phyloP scores from a whole-genome alignment of 2,797 vertebrate genomes.

The Neosilurus hyrtlii region DNA sequence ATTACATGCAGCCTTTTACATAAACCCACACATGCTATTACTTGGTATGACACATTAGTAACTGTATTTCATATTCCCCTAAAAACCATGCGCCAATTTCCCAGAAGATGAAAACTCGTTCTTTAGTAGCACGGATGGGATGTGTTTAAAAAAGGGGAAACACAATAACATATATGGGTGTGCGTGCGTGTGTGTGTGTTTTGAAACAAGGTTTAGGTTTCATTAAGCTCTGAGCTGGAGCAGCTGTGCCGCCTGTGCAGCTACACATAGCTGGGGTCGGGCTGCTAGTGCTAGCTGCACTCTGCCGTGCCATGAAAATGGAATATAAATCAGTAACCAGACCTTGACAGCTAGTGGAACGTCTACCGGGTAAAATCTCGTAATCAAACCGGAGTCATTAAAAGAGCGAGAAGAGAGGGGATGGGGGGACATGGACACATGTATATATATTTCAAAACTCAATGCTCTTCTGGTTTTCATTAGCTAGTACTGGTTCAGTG shows the following conservation, averaged over 20 bases:
- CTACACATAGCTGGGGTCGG: conserved; percentile 32
- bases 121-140: conserved; percentile 8
- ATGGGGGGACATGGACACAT: not conserved
- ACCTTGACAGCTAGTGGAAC: conserved; percentile 16
- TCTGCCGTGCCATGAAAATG: conserved; percentile 25
- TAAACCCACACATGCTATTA: conserved; percentile 1
- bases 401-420: not conserved
- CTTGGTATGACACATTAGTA: not conserved
- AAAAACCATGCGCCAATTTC: conserved; percentile 12
- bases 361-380: conserved; percentile 16
- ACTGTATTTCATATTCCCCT: conserved; percentile 8
- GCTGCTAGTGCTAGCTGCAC: conserved; percentile 31
- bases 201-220: conserved; percentile 41
- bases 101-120: conserved; percentile 29
- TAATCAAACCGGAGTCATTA: not conserved
- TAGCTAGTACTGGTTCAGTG: conserved; percentile 18
- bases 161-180: not conserved
- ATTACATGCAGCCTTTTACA: not conserved
- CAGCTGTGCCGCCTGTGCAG: conserved; percentile 35
- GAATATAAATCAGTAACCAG: conserved; percentile 46
- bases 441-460: not conserved
- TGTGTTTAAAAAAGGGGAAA: conserved; percentile 28
- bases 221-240: conserved; percentile 33
- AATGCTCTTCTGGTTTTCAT: conserved; percentile 45
- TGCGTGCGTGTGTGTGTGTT: not conserved